Evolutionary conservation across 2,888 invertebrate species (phyloP), one percentile per base, ranked within the genome.

Genomic region (Drosophila percnosoma): DNA sequence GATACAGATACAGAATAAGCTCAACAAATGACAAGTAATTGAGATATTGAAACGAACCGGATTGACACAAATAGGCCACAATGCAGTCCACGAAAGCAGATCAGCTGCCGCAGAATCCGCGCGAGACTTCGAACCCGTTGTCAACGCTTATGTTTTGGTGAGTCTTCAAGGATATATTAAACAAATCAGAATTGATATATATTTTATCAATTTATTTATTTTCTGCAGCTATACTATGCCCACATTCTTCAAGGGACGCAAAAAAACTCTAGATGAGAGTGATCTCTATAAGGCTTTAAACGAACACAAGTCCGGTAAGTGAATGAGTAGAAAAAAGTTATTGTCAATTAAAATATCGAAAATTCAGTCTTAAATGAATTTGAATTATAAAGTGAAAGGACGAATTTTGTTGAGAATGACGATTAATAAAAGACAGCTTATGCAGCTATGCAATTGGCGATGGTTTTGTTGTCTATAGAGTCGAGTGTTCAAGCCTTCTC

Each of bases 261-360:
- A 94, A 66, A 95, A 96, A 84, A 95, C 96, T 58, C 92, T 98
- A 55, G 96, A 96, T 77, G 94, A 95, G 52, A 94, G 95, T 33
- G 98, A 98, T 92, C 93, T 98, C 51, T 96, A 96, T 88, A 95
- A 95, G 82, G 95, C 97, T 0, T 94, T 96, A 57, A 94, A 93
- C 45, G 94, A 94, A 31, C 97, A 97, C 92, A 94, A 94, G 87
- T 97, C 97, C 18, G 92, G 93, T 93, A 85, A 91, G 86, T 68
- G 11, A n/a, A 45, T 51, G 53, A 68, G 27, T 71, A 5, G 10
- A 49, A 27, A 18, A 49, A 27, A 10, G 31, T 27, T 10, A 7
- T 18, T 2, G 10, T 5, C 10, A 27, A 18, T 18, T 18, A 10
- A 18, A 55, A 55, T 6, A n/a, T 38, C 13, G 11, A 27, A 55